Percentiles rank a stretch among this genome's conserved stretches.
Evolutionary conservation across 2,797 vertebrate species (phyloP).

Genomic region (Scleropages formosus): DNA sequence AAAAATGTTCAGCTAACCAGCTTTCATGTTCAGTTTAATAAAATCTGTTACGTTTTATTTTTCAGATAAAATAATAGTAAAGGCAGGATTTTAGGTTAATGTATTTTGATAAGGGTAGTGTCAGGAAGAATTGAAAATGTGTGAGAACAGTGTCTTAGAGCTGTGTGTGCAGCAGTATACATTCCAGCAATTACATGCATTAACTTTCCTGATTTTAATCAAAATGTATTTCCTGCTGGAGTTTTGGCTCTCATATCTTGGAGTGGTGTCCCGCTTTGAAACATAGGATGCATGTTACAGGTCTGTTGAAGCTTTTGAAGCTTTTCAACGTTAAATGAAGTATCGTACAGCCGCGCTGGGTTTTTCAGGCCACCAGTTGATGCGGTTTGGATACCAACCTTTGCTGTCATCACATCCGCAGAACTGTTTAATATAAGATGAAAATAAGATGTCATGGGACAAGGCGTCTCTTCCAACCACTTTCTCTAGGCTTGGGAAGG

Average conservation of each 20-base stretch:
- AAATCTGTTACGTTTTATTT: too few species aligned
- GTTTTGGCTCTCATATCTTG: neutral
- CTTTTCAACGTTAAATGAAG: neutral
- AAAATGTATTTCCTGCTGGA: neutral
- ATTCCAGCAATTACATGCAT: neutral
- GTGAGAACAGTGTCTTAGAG: too few species aligned
- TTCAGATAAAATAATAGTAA: too few species aligned
- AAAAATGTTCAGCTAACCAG: too few species aligned
- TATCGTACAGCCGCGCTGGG: neutral
- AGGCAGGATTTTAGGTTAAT: too few species aligned
- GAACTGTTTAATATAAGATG: too few species aligned
- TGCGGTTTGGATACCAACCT: neutral
- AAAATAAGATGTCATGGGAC: neutral
- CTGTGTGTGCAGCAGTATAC: neutral
- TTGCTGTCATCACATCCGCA: too few species aligned
- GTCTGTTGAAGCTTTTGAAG: neutral
- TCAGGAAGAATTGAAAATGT: too few species aligned
- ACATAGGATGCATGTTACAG: neutral
- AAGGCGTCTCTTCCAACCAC: too few species aligned
- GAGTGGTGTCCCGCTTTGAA: neutral
- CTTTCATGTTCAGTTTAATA: too few species aligned
- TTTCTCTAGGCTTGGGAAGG: too few species aligned
- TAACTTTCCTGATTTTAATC: constrained; percentile 11
- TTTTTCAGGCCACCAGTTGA: neutral
- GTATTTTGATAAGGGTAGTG: too few species aligned